These are phyloP conservation scores for Trididemnum miniatum DNA, from an alignment of 23 tunicate species.

Conservation along the genomic window DNA sequence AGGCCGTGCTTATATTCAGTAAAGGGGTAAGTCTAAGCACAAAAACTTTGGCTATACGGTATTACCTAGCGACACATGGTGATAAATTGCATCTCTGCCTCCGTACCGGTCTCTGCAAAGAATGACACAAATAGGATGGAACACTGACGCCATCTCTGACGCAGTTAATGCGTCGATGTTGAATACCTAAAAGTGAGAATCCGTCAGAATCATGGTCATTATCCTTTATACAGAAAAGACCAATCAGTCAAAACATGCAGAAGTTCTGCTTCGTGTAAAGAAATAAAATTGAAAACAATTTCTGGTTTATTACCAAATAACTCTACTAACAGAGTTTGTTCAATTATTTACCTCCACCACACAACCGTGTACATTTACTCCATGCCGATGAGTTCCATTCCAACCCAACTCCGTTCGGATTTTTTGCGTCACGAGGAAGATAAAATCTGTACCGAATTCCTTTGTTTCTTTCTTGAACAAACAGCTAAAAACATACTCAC, in stretches of 20 bases:
- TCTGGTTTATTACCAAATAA: too few relatives aligned
- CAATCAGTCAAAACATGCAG: too few relatives aligned
- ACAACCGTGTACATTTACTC: constrained; percentile 38
- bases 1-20: too few relatives aligned
- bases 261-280: too few relatives aligned
- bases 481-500: too few relatives aligned
- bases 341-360: constrained; percentile 59
- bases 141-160: constrained; percentile 16
- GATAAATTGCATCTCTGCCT: constrained; percentile 28
- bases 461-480: constrained; percentile 44
- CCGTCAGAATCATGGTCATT: too few relatives aligned
- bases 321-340: background rate
- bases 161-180: constrained; percentile 47
- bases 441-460: constrained; percentile 52
- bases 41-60: too few relatives aligned
- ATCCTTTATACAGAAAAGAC: too few relatives aligned
- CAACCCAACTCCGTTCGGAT: constrained; percentile 28
- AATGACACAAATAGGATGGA: constrained; percentile 32
- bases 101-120: constrained; percentile 19
- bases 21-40: too few relatives aligned
- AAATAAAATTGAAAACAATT: too few relatives aligned
- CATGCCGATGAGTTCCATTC: constrained; percentile 41
- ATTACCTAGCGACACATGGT: constrained; percentile 46
- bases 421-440: constrained; percentile 36
- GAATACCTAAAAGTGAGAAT: too few relatives aligned